Evolutionary conservation across 2,113 vertebrate genomes (phyloP).

Genomic region (Equus przewalskii): DNA sequence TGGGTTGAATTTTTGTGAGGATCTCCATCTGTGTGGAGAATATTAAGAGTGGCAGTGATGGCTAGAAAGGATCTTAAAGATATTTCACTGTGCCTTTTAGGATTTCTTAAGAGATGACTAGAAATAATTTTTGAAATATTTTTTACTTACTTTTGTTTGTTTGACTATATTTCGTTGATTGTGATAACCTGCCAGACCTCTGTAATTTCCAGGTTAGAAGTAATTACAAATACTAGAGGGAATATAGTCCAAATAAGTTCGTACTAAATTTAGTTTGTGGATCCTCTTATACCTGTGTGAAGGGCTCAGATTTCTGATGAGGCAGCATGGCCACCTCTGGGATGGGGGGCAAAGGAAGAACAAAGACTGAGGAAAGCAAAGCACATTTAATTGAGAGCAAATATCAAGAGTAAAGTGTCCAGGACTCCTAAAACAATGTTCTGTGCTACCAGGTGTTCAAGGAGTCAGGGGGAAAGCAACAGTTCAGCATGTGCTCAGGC

Average conservation of each 20-base stretch:
- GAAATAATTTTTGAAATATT: neutral
- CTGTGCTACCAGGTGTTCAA: neutral
- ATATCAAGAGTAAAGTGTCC: neutral
- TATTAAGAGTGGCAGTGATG: neutral
- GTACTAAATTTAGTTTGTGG: neutral
- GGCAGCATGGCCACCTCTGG: neutral
- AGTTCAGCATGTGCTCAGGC: neutral
- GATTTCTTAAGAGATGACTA: neutral
- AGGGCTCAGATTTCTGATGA: neutral
- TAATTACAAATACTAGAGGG: constrained; percentile 8
- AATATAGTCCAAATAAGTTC: neutral
- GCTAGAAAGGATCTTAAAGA: neutral
- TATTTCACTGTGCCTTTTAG: neutral
- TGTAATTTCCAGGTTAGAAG: constrained; percentile 44
- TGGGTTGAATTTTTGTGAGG: neutral
- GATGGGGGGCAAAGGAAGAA: neutral
- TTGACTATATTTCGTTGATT: constrained; percentile 46
- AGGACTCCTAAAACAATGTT: neutral
- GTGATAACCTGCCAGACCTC: neutral
- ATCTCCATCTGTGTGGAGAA: neutral
- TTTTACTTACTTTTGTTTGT: constrained; percentile 60
- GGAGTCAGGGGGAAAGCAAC: neutral
- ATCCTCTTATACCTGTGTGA: neutral
- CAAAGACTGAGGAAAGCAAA: constrained; percentile 10
- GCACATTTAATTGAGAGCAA: neutral